These are phyloP conservation scores for Charadrius vociferus DNA, from an alignment of 2,113 vertebrate genomes.

Conservation along the genomic window DNA sequence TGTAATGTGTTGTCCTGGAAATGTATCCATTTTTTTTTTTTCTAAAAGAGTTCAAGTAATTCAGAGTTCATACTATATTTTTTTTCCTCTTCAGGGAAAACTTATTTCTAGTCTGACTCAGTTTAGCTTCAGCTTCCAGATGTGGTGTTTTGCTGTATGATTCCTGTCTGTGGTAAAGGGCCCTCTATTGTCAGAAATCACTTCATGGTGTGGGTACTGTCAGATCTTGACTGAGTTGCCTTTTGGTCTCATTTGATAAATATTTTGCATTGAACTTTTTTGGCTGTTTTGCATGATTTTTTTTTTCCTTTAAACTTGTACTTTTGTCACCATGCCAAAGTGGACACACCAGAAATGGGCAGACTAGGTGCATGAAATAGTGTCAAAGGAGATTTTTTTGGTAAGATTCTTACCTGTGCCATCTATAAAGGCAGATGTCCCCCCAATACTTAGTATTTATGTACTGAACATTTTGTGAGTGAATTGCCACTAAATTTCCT, in stretches of 20 bases:
- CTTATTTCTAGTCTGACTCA: background rate
- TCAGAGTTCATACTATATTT: background rate
- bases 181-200: background rate
- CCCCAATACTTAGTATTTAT: background rate
- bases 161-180: background rate
- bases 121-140: background rate
- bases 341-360: background rate
- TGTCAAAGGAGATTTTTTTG: background rate
- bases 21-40: background rate
- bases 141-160: background rate
- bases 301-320: background rate
- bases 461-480: accelerated
- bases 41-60: background rate
- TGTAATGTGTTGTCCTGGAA: background rate
- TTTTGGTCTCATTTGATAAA: background rate
- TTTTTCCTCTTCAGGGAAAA: background rate
- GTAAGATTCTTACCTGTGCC: background rate
- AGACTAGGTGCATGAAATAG: background rate
- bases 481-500: background rate
- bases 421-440: background rate
- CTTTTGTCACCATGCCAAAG: background rate
- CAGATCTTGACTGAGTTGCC: background rate
- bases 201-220: background rate
- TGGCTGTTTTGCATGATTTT: background rate
- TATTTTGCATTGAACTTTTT: background rate